phyloP scores from a whole-genome alignment of 2,113 vertebrate genomes.

The Notechis scutatus region DNA sequence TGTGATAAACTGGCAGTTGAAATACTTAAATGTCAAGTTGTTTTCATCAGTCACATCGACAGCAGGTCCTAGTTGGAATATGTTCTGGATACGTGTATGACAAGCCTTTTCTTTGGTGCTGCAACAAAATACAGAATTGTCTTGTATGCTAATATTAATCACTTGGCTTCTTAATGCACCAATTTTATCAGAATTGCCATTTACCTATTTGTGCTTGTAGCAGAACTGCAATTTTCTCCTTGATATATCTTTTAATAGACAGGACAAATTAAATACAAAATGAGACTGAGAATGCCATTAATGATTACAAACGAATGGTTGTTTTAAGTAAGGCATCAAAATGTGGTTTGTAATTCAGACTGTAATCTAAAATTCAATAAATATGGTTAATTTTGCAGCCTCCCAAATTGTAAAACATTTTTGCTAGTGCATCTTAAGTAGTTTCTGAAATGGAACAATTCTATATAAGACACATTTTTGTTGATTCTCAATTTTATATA shows the following conservation, averaged over 20 bases:
- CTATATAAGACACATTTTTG: neutral
- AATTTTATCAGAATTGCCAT: slow-evolving; percentile 58
- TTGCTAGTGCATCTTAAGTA: neutral
- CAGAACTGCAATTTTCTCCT: slow-evolving; percentile 50
- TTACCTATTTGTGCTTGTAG: slow-evolving; percentile 60
- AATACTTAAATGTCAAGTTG: slow-evolving; percentile 74
- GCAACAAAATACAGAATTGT: slow-evolving; percentile 56
- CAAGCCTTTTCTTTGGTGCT: slow-evolving; percentile 50
- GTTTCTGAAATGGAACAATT: neutral
- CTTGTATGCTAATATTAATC: slow-evolving; percentile 55
- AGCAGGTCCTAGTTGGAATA: slow-evolving; percentile 62
- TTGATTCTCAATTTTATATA: neutral
- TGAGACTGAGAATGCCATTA: slow-evolving; percentile 60
- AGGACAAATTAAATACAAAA: slow-evolving; percentile 50
- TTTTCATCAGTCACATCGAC: slow-evolving; percentile 65
- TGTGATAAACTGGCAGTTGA: slow-evolving; percentile 64
- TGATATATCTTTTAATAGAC: slow-evolving; percentile 58
- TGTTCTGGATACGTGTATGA: slow-evolving; percentile 54
- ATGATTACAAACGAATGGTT: slow-evolving; percentile 58
- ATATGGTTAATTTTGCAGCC: neutral
- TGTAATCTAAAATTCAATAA: slow-evolving; percentile 16
- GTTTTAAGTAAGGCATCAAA: slow-evolving; percentile 46
- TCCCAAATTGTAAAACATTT: neutral
- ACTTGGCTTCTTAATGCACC: slow-evolving; percentile 58
- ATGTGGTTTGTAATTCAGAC: neutral